These are phyloP conservation scores for Neoascia interrupta DNA, from an alignment of 2,888 invertebrate species.

Conservation along the genomic window DNA sequence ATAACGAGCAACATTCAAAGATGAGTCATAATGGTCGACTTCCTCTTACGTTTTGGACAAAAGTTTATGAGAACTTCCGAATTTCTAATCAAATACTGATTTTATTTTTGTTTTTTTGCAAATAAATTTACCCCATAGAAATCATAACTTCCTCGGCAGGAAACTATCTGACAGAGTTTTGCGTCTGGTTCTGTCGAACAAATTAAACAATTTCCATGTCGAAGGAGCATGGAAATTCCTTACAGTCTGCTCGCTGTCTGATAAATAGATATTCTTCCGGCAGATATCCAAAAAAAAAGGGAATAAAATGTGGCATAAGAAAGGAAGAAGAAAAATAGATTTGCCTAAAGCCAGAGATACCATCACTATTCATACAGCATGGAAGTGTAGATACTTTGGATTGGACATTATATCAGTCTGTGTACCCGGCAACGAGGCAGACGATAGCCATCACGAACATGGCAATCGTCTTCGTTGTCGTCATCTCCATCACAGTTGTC, in stretches of 20 bases:
- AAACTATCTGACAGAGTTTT: constrained; percentile 19
- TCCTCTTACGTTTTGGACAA: too few species aligned
- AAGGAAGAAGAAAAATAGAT: constrained; percentile 9
- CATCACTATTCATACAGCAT: constrained; percentile 15
- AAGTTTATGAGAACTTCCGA: too few species aligned
- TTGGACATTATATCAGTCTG: constrained; percentile 17
- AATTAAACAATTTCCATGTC: constrained; percentile 54
- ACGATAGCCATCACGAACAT: constrained; percentile 53
- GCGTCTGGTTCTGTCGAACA: constrained; percentile 13
- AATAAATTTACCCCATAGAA: constrained; percentile 4
- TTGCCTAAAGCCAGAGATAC: constrained; percentile 55
- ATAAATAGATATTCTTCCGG: constrained; percentile 67
- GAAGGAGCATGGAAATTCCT: constrained; percentile 46
- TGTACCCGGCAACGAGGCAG: constrained; percentile 51
- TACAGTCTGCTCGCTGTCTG: constrained; percentile 60
- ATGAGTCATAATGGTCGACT: too few species aligned
- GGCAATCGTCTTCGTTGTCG: constrained; percentile 34
- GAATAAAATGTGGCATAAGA: constrained; percentile 5
- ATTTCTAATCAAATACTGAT: constrained; percentile 31
- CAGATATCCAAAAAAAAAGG: constrained; percentile 51
- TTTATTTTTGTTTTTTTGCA: too few species aligned
- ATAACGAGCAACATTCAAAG: not conserved
- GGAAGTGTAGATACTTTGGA: constrained; percentile 40
- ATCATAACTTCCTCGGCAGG: constrained; percentile 51
- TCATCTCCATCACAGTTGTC: constrained; percentile 61